Evolutionary conservation across 2,113 vertebrate species (phyloP).

Genomic region (Panthera leo): DNA sequence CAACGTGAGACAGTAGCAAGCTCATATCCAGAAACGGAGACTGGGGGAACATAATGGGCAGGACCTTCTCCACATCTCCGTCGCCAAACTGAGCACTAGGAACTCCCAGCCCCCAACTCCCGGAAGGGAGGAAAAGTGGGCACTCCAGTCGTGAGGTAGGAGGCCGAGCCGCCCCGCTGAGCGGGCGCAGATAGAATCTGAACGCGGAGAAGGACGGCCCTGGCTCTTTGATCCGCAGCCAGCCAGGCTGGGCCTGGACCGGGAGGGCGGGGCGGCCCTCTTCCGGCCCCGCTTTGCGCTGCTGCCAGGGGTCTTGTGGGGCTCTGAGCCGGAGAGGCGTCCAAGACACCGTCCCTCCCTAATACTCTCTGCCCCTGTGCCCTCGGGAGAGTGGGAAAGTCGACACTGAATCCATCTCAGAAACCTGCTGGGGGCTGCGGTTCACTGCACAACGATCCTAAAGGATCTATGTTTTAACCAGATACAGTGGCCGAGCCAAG

Average conservation of each 20-base stretch:
- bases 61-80: not conserved
- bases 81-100: not conserved
- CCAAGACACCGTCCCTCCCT: not conserved
- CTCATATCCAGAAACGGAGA: not conserved
- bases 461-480: not conserved
- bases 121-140: conserved; percentile 28
- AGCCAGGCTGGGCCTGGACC: conserved; percentile 53
- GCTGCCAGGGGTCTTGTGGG: conserved; percentile 54
- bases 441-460: not conserved
- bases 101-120: not conserved
- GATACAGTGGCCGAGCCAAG: not conserved
- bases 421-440: not conserved
- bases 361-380: not conserved
- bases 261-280: conserved; percentile 64
- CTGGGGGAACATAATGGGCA: not conserved
- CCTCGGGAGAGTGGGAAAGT: not conserved
- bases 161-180: conserved; percentile 39
- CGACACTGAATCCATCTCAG: not conserved
- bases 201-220: not conserved
- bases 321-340: not conserved
- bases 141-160: not conserved
- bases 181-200: conserved; percentile 69
- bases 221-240: conserved; percentile 75
- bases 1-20: not conserved
- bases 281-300: conserved; percentile 64